Conservation (phyloP, 2,888 invertebrate species). For the Cosmorhoe ocellata region DNA sequence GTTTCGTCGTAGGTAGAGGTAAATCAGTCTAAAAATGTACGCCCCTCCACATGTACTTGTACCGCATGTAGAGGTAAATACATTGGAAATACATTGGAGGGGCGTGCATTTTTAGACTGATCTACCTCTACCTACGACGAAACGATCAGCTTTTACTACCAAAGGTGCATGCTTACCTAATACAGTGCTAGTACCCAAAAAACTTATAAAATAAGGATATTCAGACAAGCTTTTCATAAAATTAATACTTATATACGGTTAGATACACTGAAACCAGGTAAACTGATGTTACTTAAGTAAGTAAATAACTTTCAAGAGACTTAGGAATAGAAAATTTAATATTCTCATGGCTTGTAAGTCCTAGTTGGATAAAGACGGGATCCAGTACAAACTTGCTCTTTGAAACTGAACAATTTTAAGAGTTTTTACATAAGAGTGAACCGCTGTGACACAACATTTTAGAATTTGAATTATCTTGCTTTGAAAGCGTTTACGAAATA, state of each 20-base stretch:
- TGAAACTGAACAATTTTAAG: slow-evolving; percentile 32
- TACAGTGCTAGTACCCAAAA: no score
- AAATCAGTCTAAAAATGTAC: no score
- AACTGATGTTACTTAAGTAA: slow-evolving; percentile 62
- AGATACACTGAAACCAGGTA: slow-evolving; percentile 60
- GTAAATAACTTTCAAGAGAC: slow-evolving; percentile 65
- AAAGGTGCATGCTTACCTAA: no score
- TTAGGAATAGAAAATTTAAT: slow-evolving; percentile 70
- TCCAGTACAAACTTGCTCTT: slow-evolving; percentile 33
- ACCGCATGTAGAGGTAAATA: no score
- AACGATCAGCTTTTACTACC: no score
- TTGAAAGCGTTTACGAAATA: slow-evolving; percentile 4
- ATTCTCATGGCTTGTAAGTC: slow-evolving; percentile 57
- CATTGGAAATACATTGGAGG: no score
- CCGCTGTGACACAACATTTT: slow-evolving; percentile 17
- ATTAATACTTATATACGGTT: slow-evolving; percentile 65
- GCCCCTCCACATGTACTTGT: no score
- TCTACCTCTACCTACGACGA: no score
- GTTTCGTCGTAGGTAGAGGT: no score
- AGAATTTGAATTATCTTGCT: slow-evolving; percentile 15
- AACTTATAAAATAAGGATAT: no score
- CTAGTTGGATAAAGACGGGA: slow-evolving; percentile 36
- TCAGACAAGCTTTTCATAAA: no score
- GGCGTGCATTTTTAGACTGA: no score
- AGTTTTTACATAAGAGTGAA: slow-evolving; percentile 25